Evolutionary conservation across 2,797 vertebrate species (phyloP), one percentile per base, ranked within the genome.

Genomic region (Nasua narica): DNA sequence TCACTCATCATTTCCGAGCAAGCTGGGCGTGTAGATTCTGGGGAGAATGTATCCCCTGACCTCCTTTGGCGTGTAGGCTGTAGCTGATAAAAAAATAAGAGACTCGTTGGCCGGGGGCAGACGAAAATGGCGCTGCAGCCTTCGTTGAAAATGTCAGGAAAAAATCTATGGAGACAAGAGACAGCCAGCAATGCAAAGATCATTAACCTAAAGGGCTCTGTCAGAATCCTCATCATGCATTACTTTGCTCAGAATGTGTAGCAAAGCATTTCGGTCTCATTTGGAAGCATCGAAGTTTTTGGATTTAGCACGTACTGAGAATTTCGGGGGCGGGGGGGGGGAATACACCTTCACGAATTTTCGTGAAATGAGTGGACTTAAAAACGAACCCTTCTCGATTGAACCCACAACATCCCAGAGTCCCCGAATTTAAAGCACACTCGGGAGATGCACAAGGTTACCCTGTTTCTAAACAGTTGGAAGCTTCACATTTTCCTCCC

Each of bases 401-500:
- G 18, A 40, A 70, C 46, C 19, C 35, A 0, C 4, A 8, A 3
- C 3, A 27, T 50, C n/a, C 10, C 23, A 35, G 72, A 52, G 52
- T 14, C 14, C 37, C 50, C 32, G 13, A 13, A 43, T 15, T 7
- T 15, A n/a, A 56, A 35, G 32, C 3, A 15, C 7, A 25, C n/a
- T 27, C 10, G 2, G 37, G 29, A 50, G 21, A 21, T 0, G 7
- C 37, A 5, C 25, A 10, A 35, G 2, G 2, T 7, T 5, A 4
- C 3, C 3, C 11, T 23, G 13, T 74, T 67, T 72, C 40, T 27
- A 19, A 48, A 27, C 16, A 65, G 46, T 14, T 40, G 16, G 19
- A 35, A 43, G 29, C 6, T 3, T 67, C 40, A 21, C 1, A 0
- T 62, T 37, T 40, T 18, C 13, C 62, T 37, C 16, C 16, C 12